Evolutionary conservation across 2,888 invertebrate genomes (phyloP).

Genomic region (Heliconius sara): DNA sequence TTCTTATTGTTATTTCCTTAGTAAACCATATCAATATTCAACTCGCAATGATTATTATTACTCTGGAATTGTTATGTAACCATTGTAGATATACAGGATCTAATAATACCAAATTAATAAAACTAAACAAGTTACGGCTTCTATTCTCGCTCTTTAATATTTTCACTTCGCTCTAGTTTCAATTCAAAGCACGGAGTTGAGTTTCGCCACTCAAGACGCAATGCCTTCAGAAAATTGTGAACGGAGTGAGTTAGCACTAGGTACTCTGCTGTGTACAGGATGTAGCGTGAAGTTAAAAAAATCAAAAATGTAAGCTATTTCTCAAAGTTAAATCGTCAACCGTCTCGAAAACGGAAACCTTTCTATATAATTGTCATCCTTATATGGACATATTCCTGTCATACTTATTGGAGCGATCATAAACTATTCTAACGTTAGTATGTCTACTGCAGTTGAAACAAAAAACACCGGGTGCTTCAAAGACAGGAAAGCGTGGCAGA

Average conservation of each 20-base stretch:
- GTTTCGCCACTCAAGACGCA: no score
- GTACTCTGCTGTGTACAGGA: no score
- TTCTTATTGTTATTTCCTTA: background rate
- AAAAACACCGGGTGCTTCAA: conserved; percentile 56
- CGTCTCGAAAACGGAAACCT: conserved; percentile 7
- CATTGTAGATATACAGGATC: background rate
- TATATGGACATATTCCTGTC: conserved; percentile 15
- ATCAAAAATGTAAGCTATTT: background rate
- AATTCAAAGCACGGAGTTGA: no score
- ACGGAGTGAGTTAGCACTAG: no score
- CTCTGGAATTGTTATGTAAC: background rate
- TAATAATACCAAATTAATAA: background rate
- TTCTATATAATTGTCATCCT: conserved; percentile 21
- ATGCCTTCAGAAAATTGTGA: no score
- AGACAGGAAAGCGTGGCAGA: conserved; percentile 65
- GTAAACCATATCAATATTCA: no score
- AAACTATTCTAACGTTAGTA: conserved; percentile 34
- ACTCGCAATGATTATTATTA: background rate
- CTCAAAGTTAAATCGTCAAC: background rate
- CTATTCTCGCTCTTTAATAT: no score
- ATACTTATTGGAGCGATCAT: conserved; percentile 33
- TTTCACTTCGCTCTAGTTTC: no score
- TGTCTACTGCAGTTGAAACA: conserved; percentile 41
- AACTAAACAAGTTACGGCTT: background rate
- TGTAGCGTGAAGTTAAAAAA: no score